Evolutionary conservation across 2,113 vertebrate species (phyloP).

Genomic region (Sorex fumeus): DNA sequence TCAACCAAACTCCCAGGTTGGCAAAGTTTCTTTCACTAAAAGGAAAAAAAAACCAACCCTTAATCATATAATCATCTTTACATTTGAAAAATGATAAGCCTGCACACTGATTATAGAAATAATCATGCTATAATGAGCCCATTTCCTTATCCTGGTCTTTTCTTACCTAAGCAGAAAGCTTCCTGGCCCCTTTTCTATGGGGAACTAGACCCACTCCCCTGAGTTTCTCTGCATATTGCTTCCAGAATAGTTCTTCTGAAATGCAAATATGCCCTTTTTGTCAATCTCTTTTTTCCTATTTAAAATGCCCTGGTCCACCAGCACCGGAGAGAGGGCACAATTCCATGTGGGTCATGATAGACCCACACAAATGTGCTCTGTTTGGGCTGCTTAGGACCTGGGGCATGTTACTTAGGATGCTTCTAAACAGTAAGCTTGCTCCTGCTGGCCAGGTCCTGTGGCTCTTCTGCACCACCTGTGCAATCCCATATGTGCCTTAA

Average conservation of each 20-base stretch:
- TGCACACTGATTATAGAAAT: slow-evolving; percentile 82
- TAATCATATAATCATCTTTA: slow-evolving; percentile 61
- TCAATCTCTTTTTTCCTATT: neutral
- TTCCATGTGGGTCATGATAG: neutral
- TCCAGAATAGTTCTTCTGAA: slow-evolving; percentile 47
- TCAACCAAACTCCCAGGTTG: slow-evolving; percentile 18
- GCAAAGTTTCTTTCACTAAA: slow-evolving; percentile 60
- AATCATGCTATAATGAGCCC: slow-evolving; percentile 84
- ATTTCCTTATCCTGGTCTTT: slow-evolving; percentile 15
- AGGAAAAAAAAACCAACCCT: slow-evolving; percentile 7
- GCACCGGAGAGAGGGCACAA: neutral
- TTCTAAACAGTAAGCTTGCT: neutral
- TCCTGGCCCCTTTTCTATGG: neutral
- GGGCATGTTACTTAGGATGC: neutral
- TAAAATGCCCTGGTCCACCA: slow-evolving; percentile 1
- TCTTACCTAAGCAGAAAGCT: slow-evolving; percentile 30
- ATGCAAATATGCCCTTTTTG: neutral
- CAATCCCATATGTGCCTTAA: neutral
- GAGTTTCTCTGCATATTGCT: neutral
- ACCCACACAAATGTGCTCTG: neutral
- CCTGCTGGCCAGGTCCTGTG: neutral
- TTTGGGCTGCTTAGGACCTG: neutral
- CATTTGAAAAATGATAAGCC: slow-evolving; percentile 69
- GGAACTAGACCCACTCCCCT: neutral
- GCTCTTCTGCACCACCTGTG: neutral